Conservation (phyloP, 2,888 invertebrate genomes). For the Archips xylosteana region DNA sequence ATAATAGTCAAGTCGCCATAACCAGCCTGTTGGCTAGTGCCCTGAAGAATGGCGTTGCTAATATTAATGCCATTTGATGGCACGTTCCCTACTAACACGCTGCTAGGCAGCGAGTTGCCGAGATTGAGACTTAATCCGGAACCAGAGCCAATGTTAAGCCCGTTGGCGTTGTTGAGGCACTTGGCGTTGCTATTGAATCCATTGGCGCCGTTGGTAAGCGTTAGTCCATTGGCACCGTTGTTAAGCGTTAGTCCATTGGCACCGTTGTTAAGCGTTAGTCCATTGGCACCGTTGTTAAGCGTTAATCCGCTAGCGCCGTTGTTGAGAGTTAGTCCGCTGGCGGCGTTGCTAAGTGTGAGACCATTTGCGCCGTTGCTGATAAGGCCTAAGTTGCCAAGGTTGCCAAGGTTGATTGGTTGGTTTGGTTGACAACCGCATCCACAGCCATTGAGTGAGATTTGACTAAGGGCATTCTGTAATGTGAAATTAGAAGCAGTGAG, state of each 20-base stretch:
- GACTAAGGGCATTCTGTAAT: slow-evolving; percentile 50
- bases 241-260: slow-evolving; percentile 31
- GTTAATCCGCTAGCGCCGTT: slow-evolving; percentile 40
- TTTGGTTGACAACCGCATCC: slow-evolving; percentile 32
- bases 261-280: slow-evolving; percentile 40
- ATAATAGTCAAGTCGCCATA: slow-evolving; percentile 65
- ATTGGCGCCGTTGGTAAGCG: slow-evolving; percentile 41
- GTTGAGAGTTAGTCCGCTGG: slow-evolving; percentile 26
- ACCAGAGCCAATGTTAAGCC: slow-evolving; percentile 5
- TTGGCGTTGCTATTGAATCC: slow-evolving; percentile 38
- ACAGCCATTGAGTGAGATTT: slow-evolving; percentile 12
- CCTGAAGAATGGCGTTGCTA: slow-evolving; percentile 12
- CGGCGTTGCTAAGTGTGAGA: not conserved
- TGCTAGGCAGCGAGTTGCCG: slow-evolving; percentile 17
- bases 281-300: slow-evolving; percentile 43
- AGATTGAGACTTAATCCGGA: slow-evolving; percentile 29
- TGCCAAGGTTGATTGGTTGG: slow-evolving; percentile 46
- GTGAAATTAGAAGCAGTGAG: too few relatives aligned
- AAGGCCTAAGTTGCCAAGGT: slow-evolving; percentile 27
- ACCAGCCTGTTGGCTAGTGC: slow-evolving; percentile 45
- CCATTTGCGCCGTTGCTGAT: slow-evolving; percentile 41
- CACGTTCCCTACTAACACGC: slow-evolving; percentile 45
- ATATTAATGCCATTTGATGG: slow-evolving; percentile 43
- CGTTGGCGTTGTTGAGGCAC: slow-evolving; percentile 34
- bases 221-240: slow-evolving; percentile 42